Percentiles rank a stretch among this genome's conserved stretches.
phyloP scores from a whole-genome alignment of 2,888 invertebrate genomes.

The Synanthedon vespiformis region DNA sequence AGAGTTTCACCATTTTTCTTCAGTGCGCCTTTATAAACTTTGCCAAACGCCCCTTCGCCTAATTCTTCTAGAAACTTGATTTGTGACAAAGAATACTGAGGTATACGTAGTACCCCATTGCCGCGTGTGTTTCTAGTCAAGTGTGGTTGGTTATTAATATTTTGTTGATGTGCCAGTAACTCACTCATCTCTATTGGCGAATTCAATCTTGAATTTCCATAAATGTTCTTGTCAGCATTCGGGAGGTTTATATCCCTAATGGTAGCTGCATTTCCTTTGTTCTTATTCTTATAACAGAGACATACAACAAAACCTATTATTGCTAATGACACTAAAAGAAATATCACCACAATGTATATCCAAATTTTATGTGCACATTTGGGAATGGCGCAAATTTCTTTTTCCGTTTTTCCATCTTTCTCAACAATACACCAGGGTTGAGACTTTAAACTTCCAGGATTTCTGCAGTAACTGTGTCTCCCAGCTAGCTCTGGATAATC shows the following conservation, averaged over 20 bases:
- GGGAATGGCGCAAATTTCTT: slow-evolving; percentile 87
- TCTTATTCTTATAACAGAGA: slow-evolving; percentile 73
- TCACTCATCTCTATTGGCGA: slow-evolving; percentile 89
- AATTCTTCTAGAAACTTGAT: slow-evolving; percentile 90
- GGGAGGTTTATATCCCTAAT: slow-evolving; percentile 79
- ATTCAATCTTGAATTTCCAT: slow-evolving; percentile 81
- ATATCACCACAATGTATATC: slow-evolving; percentile 81
- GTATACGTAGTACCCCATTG: slow-evolving; percentile 73
- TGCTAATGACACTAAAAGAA: slow-evolving; percentile 66
- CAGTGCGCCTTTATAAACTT: slow-evolving; percentile 95
- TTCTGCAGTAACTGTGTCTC: slow-evolving; percentile 89
- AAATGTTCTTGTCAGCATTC: slow-evolving; percentile 83
- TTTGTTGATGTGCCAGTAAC: slow-evolving; percentile 71
- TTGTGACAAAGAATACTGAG: slow-evolving; percentile 88
- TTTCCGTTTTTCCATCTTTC: slow-evolving; percentile 75
- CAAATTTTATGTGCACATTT: slow-evolving; percentile 89
- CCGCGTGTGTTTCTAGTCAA: slow-evolving; percentile 60
- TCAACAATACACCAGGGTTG: slow-evolving; percentile 93
- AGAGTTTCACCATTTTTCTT: slow-evolving; percentile 76
- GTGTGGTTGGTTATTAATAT: slow-evolving; percentile 56
- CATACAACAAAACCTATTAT: slow-evolving; percentile 62
- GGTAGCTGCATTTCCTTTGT: slow-evolving; percentile 70
- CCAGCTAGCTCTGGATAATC: slow-evolving; percentile 88
- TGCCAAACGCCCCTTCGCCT: slow-evolving; percentile 97
- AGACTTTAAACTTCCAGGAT: slow-evolving; percentile 84